These are phyloP conservation scores for Chloebia gouldiae DNA, from an alignment of 2,113 vertebrate genomes.

Conservation along the genomic window DNA sequence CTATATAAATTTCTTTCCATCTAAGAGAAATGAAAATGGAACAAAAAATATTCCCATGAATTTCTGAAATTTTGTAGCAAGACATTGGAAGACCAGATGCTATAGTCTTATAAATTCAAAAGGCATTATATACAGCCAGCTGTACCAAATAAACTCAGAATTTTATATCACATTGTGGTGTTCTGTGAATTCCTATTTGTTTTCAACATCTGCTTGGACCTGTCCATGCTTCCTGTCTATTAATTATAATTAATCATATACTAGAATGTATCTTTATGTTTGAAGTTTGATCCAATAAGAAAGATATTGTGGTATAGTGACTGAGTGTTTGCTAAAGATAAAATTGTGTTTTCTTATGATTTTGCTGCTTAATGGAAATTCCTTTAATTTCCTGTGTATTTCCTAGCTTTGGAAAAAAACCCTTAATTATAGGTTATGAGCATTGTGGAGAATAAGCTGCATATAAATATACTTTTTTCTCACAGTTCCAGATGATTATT, in stretches of 20 bases:
- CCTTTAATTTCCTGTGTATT: background rate
- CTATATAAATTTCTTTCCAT: background rate
- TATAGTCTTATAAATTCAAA: conserved; percentile 66
- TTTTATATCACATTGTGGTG: conserved; percentile 65
- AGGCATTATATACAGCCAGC: conserved; percentile 61
- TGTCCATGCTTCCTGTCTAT: conserved; percentile 47
- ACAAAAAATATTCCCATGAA: background rate
- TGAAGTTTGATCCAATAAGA: background rate
- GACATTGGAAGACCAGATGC: conserved; percentile 71
- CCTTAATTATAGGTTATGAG: background rate
- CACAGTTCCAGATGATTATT: background rate
- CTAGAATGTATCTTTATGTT: conserved; percentile 4
- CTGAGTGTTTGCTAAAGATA: background rate
- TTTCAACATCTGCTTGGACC: conserved; percentile 71
- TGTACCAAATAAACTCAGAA: conserved; percentile 69
- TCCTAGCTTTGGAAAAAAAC: background rate
- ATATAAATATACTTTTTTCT: background rate
- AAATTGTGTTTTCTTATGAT: background rate
- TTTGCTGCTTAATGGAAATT: background rate
- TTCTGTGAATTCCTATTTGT: conserved; percentile 60
- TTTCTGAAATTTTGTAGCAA: conserved; percentile 38
- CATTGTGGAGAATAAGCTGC: background rate
- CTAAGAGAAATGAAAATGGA: background rate
- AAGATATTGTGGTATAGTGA: background rate
- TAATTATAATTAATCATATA: conserved; percentile 58